These are phyloP conservation scores for Gandaritis pyraliata DNA, from an alignment of 2,888 invertebrate genomes.

Conservation along the genomic window DNA sequence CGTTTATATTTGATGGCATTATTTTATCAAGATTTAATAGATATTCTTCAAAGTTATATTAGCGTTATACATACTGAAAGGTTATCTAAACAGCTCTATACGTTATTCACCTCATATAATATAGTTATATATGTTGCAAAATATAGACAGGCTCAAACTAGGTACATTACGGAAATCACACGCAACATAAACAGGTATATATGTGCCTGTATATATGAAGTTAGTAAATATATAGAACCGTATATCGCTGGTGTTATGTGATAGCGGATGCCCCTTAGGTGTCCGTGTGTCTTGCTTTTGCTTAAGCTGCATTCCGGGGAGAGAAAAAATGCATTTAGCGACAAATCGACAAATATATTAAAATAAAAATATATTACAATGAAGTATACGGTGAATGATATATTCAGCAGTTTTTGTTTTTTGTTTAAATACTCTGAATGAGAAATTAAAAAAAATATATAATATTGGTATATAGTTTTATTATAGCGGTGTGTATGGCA, in stretches of 20 bases:
- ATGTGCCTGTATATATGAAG: conserved; percentile 28
- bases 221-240: conserved; percentile 39
- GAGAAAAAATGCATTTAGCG: conserved; percentile 52
- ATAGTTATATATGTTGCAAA: too few species aligned
- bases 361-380: conserved; percentile 2
- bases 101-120: conserved; percentile 41
- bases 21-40: conserved; percentile 63
- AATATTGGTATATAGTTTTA: neutral
- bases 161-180: conserved; percentile 16
- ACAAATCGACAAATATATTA: conserved; percentile 13
- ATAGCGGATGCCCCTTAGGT: conserved; percentile 54
- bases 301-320: conserved; percentile 81
- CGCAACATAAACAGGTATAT: conserved; percentile 15
- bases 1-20: conserved; percentile 63
- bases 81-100: conserved; percentile 57
- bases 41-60: conserved; percentile 50
- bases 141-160: conserved; percentile 10
- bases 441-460: neutral
- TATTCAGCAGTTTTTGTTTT: neutral
- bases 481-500: conserved; percentile 8
- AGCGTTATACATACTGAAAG: conserved; percentile 57
- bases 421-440: conserved; percentile 4
- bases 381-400: neutral
- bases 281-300: conserved; percentile 70
- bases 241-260: conserved; percentile 51